Base-by-base conservation (phyloP, 92 coral and sea anemone genomes). In the Phenganax stokvisi region DNA sequence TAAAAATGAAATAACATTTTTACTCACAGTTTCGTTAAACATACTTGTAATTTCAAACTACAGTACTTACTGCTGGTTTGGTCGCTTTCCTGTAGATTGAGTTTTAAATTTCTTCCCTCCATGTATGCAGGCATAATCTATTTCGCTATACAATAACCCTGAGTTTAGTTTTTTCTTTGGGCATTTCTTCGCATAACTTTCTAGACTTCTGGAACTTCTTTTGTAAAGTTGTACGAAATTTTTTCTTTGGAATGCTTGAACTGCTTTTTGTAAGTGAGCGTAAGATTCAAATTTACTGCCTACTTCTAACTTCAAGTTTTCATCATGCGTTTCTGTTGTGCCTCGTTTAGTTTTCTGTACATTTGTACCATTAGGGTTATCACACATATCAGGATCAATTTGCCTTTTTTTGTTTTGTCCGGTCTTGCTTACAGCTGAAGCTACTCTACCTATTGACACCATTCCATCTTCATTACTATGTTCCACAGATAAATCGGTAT, bases 81-180 rank as follows among this genome's bases (percentile, higher is more conserved):
- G 84, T 81, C 84, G 66, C 20, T 12, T 16, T 29, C 78, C 84
- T 56, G 5, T 81, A 25, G 84, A 81, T 67, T 67, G 68, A 47
- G 64, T 67, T 61, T 67, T 67, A 61, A 81, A 70, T 37, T 55
- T 81, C 65, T 81, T 81, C 31, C 84, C 84, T 67, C 84, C 84
- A 69, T 81, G 75, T 51, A 81, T 74, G 57, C 84, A 69, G 30
- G 84, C 84, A 69, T 31, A 81, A 11, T 67, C 77, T 16, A 81
- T 13, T 53, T 81, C 78, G 52, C 84, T 81, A 54, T 67, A 81
- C 63, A 69, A 44, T 64, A 69, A 6, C 9, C 54, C 69, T n/a
- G 84, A 78, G 68, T 81, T 81, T 47, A n/a, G 53, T 59, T 81
- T 68, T 78, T 81, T 69, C 52, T 81, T 81, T 66, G 84, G 84